phyloP scores from a whole-genome alignment of 2,888 invertebrate genomes.

The Amiota communis region DNA sequence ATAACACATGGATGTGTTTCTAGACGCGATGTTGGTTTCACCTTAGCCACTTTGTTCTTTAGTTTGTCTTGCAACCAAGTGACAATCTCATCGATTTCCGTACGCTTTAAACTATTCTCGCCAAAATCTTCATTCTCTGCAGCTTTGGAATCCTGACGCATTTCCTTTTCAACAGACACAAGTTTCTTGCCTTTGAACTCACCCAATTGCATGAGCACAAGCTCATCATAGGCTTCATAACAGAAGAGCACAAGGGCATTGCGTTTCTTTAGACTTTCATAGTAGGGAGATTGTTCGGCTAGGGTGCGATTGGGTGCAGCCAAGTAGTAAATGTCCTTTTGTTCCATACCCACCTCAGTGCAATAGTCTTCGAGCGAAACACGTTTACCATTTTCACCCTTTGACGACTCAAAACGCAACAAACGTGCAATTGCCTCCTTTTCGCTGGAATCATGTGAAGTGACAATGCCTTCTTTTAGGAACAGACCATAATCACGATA shows the following conservation, averaged over 20 bases:
- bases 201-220: conserved; percentile 91
- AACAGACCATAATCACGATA: conserved; percentile 94
- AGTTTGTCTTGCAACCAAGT: conserved; percentile 85
- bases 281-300: conserved; percentile 96
- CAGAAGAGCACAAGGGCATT: conserved; percentile 95
- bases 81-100: conserved; percentile 85
- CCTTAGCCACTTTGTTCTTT: conserved; percentile 85
- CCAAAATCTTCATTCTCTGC: conserved; percentile 77
- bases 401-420: conserved; percentile 93
- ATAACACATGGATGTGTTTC: conserved; percentile 95
- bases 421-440: conserved; percentile 94
- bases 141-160: conserved; percentile 81
- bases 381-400: conserved; percentile 76
- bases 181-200: conserved; percentile 82
- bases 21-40: conserved; percentile 87
- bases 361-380: conserved; percentile 89
- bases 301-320: conserved; percentile 94
- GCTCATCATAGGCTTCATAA: conserved; percentile 97
- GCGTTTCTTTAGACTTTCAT: conserved; percentile 90
- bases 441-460: conserved; percentile 84
- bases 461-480: conserved; percentile 95
- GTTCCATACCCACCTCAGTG: conserved; percentile 78
- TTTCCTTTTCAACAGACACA: conserved; percentile 94
- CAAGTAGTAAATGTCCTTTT: conserved; percentile 92
- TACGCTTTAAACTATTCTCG: conserved; percentile 80